These are phyloP conservation scores for Aphidius gifuensis DNA, from an alignment of 1,140 invertebrate genomes.

Conservation along the genomic window DNA sequence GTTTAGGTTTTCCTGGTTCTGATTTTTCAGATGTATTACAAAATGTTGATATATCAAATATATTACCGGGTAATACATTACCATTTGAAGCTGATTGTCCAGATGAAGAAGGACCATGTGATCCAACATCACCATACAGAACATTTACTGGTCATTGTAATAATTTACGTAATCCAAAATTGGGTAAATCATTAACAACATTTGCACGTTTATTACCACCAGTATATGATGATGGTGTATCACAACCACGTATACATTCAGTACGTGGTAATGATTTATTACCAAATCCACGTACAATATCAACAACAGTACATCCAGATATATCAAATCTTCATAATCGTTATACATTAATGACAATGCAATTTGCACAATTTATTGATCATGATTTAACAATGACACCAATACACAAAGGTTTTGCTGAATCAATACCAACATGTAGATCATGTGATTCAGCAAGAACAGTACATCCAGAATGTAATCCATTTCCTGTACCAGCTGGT, in stretches of 20 bases:
- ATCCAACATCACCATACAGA: conserved; percentile 77
- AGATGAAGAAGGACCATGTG: conserved; percentile 63
- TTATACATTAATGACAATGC: conserved; percentile 91
- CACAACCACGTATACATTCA: conserved; percentile 68
- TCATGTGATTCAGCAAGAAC: conserved; percentile 77
- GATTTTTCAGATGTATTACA: conserved; percentile 71
- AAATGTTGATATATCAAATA: conserved; percentile 68
- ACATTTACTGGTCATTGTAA: conserved; percentile 87
- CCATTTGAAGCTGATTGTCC: conserved; percentile 63
- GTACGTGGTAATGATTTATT: conserved; percentile 67
- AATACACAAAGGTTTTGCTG: conserved; percentile 81
- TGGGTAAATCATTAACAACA: conserved; percentile 80
- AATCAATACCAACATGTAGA: conserved; percentile 80
- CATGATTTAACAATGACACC: conserved; percentile 91
- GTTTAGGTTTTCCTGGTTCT: conserved; percentile 63
- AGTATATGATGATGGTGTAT: conserved; percentile 87
- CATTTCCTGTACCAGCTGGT: conserved; percentile 77
- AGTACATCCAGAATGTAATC: conserved; percentile 88
- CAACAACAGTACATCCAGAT: conserved; percentile 83
- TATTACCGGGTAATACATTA: conserved; percentile 55
- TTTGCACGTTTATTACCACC: conserved; percentile 83
- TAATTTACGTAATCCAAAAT: conserved; percentile 80
- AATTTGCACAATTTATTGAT: conserved; percentile 89
- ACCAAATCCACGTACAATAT: conserved; percentile 79
- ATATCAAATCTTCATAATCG: conserved; percentile 81